Conservation (phyloP, 2,113 vertebrate genomes). For the Hassar affinis region DNA sequence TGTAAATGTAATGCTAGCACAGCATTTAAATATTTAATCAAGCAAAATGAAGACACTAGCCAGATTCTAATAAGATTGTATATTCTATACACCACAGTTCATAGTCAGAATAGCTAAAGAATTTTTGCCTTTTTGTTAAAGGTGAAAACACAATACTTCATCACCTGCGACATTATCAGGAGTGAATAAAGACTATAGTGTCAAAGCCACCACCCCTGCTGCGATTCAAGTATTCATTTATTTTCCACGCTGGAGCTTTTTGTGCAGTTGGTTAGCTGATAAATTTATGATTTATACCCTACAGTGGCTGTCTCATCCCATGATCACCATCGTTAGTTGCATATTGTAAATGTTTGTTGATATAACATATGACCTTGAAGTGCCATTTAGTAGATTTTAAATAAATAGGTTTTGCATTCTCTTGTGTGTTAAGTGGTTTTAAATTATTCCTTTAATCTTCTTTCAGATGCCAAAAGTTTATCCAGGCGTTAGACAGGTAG, state of each 20-base stretch:
- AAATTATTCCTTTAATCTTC: background rate
- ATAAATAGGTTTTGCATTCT: background rate
- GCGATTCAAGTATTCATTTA: background rate
- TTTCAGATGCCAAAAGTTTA: background rate
- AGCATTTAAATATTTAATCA: background rate
- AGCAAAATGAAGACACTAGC: background rate
- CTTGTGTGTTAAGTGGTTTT: background rate
- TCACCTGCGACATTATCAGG: background rate
- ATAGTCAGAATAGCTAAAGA: background rate
- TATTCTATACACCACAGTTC: background rate
- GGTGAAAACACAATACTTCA: background rate
- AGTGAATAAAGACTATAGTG: background rate
- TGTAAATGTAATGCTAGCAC: background rate
- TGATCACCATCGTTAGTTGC: background rate
- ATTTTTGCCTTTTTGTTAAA: background rate
- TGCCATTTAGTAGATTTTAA: background rate
- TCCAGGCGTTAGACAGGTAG: background rate
- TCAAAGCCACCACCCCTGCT: background rate
- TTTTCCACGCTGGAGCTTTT: background rate
- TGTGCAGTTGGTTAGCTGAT: background rate
- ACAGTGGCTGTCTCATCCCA: background rate
- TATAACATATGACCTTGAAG: background rate
- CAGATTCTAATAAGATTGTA: background rate
- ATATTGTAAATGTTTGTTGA: background rate
- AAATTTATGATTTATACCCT: background rate